These are phyloP conservation scores for Colaptes auratus DNA, from an alignment of 2,113 vertebrate species.

Conservation along the genomic window DNA sequence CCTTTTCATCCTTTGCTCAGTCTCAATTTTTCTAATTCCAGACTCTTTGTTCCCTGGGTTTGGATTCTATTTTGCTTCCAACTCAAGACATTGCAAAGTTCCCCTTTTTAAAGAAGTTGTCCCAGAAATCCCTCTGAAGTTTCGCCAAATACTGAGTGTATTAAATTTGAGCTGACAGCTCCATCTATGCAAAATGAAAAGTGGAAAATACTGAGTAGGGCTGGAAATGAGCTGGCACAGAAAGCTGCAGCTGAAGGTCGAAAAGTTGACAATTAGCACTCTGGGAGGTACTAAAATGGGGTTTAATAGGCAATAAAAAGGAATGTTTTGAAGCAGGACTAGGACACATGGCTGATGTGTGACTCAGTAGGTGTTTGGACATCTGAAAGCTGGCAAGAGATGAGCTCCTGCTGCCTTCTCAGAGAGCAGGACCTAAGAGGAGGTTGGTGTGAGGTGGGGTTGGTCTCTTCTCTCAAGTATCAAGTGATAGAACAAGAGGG, in stretches of 20 bases:
- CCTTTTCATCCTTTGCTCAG: neutral
- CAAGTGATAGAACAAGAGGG: too few relatives aligned
- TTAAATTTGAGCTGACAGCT: constrained; percentile 18
- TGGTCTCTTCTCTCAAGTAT: too few relatives aligned
- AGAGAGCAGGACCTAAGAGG: neutral
- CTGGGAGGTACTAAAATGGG: neutral
- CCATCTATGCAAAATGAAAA: neutral
- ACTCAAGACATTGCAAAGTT: neutral
- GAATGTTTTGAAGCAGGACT: neutral
- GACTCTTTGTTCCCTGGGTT: neutral
- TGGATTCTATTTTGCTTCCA: neutral
- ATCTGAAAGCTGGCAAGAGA: neutral
- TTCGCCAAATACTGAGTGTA: neutral
- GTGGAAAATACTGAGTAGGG: neutral
- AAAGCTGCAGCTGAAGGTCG: neutral
- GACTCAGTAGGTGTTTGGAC: neutral
- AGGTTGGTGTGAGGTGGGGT: too few relatives aligned
- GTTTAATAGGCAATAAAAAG: neutral
- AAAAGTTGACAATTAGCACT: neutral
- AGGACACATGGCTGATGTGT: rapidly evolving
- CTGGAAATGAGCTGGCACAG: neutral
- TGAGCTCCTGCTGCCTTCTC: neutral
- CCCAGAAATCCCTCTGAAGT: neutral
- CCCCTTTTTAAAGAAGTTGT: neutral
- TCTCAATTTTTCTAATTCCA: neutral